Evolutionary conservation across 2,888 invertebrate species (phyloP).

Genomic region (Oscheius sp.): DNA sequence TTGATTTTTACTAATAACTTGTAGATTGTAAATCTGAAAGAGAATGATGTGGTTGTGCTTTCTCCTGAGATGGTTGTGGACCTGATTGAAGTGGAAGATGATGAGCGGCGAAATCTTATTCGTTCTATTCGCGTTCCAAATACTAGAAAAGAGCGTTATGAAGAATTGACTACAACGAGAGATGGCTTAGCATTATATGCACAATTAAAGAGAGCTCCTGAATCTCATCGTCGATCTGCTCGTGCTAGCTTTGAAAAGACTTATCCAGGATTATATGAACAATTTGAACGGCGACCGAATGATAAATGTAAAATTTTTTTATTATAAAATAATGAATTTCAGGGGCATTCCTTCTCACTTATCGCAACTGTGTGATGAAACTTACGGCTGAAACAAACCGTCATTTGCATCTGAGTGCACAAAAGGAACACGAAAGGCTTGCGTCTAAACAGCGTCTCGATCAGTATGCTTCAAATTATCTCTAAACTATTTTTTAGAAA

Average conservation of each 20-base stretch:
- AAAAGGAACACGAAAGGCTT: neutral
- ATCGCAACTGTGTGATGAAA: neutral
- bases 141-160: neutral
- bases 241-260: neutral
- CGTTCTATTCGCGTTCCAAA: slow-evolving; percentile 1
- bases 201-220: neutral
- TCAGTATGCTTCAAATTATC: neutral
- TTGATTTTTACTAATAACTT: neutral
- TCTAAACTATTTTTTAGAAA: slow-evolving; percentile 15
- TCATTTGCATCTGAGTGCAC: neutral
- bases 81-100: slow-evolving; percentile 7
- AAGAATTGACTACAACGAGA: neutral
- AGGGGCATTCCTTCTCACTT: slow-evolving; percentile 29
- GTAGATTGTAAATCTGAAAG: slow-evolving; percentile 26
- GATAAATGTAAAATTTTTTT: slow-evolving; percentile 18
- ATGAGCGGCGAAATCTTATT: slow-evolving; percentile 20
- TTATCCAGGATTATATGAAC: slow-evolving; percentile 4
- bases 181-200: slow-evolving; percentile 4
- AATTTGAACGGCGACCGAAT: slow-evolving; percentile 17
- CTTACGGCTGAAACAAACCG: neutral
- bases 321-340: neutral
- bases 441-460: neutral
- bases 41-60: slow-evolving; percentile 24
- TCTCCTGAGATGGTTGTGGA: neutral
- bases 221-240: neutral